These are phyloP conservation scores for Syrmaticus mikado DNA, from an alignment of 2,113 vertebrate species.

Conservation along the genomic window DNA sequence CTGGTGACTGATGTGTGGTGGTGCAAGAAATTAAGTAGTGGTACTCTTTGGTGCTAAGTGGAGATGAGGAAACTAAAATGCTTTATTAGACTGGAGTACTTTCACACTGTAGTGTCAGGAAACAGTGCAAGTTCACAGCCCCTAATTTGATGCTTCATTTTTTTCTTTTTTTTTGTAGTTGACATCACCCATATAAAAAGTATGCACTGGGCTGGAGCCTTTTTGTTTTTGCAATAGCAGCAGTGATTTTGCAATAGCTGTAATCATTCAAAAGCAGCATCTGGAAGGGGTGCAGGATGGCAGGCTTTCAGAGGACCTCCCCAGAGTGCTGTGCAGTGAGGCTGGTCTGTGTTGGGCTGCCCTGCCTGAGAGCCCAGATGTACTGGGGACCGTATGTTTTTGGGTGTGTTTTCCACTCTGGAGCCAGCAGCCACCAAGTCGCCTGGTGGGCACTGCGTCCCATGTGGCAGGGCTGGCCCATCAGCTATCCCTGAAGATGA, in stretches of 20 bases:
- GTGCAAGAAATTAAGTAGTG: not conserved
- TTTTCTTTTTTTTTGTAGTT: not conserved
- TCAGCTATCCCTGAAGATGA: not conserved
- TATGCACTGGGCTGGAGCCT: fast-evolving
- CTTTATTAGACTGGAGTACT: not conserved
- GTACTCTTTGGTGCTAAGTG: not conserved
- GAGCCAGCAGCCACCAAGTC: not conserved
- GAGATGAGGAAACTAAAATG: not conserved
- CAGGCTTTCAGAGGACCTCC: not conserved
- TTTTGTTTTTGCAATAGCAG: not conserved
- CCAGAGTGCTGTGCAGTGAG: fast-evolving
- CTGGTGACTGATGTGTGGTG: not conserved
- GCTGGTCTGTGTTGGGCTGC: not conserved
- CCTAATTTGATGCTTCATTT: too few relatives aligned
- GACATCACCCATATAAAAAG: not conserved
- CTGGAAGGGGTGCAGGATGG: not conserved
- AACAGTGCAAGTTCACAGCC: not conserved
- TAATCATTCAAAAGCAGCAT: not conserved
- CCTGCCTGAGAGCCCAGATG: not conserved
- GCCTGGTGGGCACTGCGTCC: not conserved
- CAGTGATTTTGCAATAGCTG: not conserved
- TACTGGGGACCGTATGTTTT: fast-evolving
- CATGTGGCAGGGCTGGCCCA: fast-evolving
- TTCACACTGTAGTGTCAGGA: not conserved
- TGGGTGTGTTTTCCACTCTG: not conserved